phyloP scores from a whole-genome alignment of 1,140 invertebrate species.

The Macrocentrus cingulum region DNA sequence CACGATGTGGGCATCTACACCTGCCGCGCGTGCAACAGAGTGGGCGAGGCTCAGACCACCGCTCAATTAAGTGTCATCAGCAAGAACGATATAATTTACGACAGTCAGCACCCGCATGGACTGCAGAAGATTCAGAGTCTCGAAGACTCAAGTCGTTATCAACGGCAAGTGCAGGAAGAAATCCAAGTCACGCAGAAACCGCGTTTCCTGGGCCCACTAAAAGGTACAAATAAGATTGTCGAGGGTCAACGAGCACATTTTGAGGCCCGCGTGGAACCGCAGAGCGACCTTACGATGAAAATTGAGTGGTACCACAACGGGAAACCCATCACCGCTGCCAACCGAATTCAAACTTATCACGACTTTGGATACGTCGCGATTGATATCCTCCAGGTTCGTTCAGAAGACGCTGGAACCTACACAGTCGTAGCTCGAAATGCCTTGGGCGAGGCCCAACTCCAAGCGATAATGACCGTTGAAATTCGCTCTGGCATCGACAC shows the following conservation, averaged over 20 bases:
- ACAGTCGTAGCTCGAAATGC: constrained; percentile 87
- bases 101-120: constrained; percentile 84
- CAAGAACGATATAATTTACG: constrained; percentile 81
- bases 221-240: constrained; percentile 90
- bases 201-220: constrained; percentile 81
- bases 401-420: constrained; percentile 84
- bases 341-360: constrained; percentile 87
- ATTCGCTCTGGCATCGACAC: constrained; percentile 85
- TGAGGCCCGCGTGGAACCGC: constrained; percentile 91
- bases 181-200: constrained; percentile 75
- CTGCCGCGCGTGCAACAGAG: constrained; percentile 83
- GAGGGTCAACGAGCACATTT: constrained; percentile 96
- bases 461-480: constrained; percentile 82
- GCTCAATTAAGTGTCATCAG: constrained; percentile 85
- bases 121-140: constrained; percentile 86
- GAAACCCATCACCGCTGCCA: constrained; percentile 78
- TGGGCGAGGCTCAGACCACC: constrained; percentile 85
- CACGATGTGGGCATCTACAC: constrained; percentile 92
- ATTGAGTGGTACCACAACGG: constrained; percentile 93
- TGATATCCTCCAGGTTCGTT: constrained; percentile 85
- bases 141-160: constrained; percentile 78
- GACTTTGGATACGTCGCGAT: constrained; percentile 95
- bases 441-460: constrained; percentile 79
- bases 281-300: constrained; percentile 83
- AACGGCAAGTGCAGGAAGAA: constrained; percentile 71